Evolutionary conservation across 2,888 invertebrate species (phyloP), one percentile per base, ranked within the genome.

Genomic region (Arrhopalites spinosus): DNA sequence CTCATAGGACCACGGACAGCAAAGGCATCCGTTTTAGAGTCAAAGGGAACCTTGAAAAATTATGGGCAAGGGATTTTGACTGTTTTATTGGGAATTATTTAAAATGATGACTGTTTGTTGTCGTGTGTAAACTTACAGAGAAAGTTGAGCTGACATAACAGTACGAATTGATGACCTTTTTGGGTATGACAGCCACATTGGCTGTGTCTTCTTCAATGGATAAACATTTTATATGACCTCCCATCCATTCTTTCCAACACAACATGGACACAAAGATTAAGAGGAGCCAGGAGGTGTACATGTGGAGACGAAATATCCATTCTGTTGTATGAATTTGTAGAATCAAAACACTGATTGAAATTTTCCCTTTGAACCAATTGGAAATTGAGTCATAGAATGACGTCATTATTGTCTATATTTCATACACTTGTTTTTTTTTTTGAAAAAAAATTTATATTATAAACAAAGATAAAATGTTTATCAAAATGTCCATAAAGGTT

Each of bases 111-210:
- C 5, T 53, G 0, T 20, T 20, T 20, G 1, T 5, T 50, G 7
- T 50, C 15, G n/a, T 50, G 50, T 50, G 50, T 29, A 3, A 47
- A 68, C 78, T 71, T 74, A 82, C 82, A 17, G 82, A 80, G 29
- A 82, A 82, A n/a, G 82, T 82, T 29, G 81, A 77, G 43, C 76
- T 78, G 59, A 81, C 77, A 64, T 80, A 82, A 64, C 82, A 82
- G 50, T 78, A 82, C 0, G 78, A 78, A 20, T 82, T 78, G 13
- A 82, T 71, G 7, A 81, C 79, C 59, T 81, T 81, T 59, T 68
- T 71, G 0, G 81, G 80, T 17, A 82, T 78, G 7, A 77, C 74
- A 0, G 80, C 77, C n/a, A 70, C 78, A 30, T 80, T 76, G 3
- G 71, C 47, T 0, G 77, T 70, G 30, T 81, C 81, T 64, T 82